These are phyloP conservation scores for Holcopasites calliopsidis DNA, from an alignment of 1,140 invertebrate genomes.

Conservation along the genomic window DNA sequence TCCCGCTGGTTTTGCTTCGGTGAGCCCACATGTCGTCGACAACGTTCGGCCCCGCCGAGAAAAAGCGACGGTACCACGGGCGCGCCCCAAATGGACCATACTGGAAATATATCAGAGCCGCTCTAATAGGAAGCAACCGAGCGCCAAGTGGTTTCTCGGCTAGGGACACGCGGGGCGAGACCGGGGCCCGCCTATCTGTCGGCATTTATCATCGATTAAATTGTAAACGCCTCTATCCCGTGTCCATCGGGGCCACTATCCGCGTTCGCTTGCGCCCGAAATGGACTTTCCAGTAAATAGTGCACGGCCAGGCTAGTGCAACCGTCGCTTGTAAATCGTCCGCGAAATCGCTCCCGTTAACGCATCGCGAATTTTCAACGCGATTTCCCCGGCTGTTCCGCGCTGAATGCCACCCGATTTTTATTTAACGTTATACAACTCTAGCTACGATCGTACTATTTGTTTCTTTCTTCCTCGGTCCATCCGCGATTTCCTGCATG, in stretches of 20 bases:
- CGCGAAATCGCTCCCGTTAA: slow-evolving; percentile 18
- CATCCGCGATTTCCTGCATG: neutral
- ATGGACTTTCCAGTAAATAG: slow-evolving; percentile 43
- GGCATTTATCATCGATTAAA: slow-evolving; percentile 79
- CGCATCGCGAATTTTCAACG: slow-evolving; percentile 15
- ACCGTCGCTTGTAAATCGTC: neutral
- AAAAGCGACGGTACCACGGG: slow-evolving; percentile 45
- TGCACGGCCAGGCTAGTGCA: neutral
- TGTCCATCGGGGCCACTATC: slow-evolving; percentile 12
- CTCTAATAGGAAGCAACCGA: slow-evolving; percentile 67
- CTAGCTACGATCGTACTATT: too few relatives aligned
- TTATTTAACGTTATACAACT: too few relatives aligned
- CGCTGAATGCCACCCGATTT: too few relatives aligned
- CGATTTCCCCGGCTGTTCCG: neutral
- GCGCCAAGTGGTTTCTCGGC: slow-evolving; percentile 68
- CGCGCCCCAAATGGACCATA: slow-evolving; percentile 72
- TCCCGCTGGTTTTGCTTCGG: slow-evolving; percentile 71
- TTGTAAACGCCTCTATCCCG: slow-evolving; percentile 58
- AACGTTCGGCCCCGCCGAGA: slow-evolving; percentile 3
- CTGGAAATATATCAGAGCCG: slow-evolving; percentile 64
- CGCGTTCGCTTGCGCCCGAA: neutral
- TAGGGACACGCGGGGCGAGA: slow-evolving; percentile 1
- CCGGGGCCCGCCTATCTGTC: slow-evolving; percentile 54
- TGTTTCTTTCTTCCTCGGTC: too few relatives aligned
- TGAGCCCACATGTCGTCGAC: slow-evolving; percentile 75